phyloP scores from a whole-genome alignment of 2,888 invertebrate genomes.

The Pachydiplax longipennis region DNA sequence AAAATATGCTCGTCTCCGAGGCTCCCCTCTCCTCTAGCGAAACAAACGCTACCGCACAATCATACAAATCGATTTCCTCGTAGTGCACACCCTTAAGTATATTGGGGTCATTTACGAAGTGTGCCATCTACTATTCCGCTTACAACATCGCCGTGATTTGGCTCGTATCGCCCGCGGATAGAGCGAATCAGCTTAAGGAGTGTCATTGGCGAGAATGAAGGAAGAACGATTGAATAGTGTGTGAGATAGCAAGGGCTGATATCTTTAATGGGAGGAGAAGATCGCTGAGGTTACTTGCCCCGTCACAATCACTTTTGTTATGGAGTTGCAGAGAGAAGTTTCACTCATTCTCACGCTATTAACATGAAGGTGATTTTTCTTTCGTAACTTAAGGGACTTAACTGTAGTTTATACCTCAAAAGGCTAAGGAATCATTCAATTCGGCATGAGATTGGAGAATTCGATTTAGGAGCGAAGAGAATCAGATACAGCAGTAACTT shows the following conservation, averaged over 20 bases:
- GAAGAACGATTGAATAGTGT: background rate
- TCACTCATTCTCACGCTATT: too few relatives aligned
- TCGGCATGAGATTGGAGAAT: too few relatives aligned
- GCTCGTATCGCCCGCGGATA: background rate
- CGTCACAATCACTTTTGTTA: too few relatives aligned
- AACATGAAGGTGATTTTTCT: too few relatives aligned
- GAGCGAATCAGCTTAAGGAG: background rate
- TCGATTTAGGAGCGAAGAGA: too few relatives aligned
- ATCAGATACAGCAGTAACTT: too few relatives aligned
- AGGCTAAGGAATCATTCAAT: too few relatives aligned
- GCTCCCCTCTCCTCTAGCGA: background rate
- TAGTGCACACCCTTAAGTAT: background rate
- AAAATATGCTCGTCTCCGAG: background rate
- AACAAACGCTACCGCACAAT: background rate
- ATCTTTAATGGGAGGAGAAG: background rate
- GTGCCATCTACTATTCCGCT: background rate
- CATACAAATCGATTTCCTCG: background rate
- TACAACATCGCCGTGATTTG: background rate
- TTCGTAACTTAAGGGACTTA: too few relatives aligned
- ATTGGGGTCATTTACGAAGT: background rate
- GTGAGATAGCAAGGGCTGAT: background rate
- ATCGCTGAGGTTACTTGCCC: background rate
- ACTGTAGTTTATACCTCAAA: too few relatives aligned
- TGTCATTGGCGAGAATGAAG: background rate
- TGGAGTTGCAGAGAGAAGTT: too few relatives aligned